These are phyloP conservation scores for Therioaphis trifolii DNA, from an alignment of 2,888 invertebrate species.

Conservation along the genomic window DNA sequence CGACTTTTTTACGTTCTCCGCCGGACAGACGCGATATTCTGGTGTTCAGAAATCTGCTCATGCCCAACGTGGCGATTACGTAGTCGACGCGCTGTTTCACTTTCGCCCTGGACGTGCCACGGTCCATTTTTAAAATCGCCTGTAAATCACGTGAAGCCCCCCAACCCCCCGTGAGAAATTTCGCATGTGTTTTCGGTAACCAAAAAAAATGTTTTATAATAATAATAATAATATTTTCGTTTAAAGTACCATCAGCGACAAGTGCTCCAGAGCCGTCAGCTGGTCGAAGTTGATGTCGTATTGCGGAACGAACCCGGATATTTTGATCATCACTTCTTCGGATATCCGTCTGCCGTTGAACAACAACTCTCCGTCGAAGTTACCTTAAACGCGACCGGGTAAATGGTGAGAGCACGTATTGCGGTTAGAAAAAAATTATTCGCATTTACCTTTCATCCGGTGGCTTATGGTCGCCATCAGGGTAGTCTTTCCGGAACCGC, in stretches of 20 bases:
- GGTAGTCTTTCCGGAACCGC: conserved; percentile 83
- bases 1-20: conserved; percentile 87
- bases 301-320: conserved; percentile 89
- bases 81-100: conserved; percentile 69
- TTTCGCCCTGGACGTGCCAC: conserved; percentile 64
- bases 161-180: too few species aligned
- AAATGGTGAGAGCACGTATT: too few species aligned
- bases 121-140: conserved; percentile 83
- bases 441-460: conserved; percentile 73
- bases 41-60: conserved; percentile 78
- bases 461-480: conserved; percentile 80
- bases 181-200: too few species aligned
- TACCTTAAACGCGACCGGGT: too few species aligned
- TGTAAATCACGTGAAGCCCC: too few species aligned
- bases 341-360: conserved; percentile 77
- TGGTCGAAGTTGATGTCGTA: conserved; percentile 84
- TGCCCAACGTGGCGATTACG: conserved; percentile 74
- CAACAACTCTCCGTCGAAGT: conserved; percentile 77
- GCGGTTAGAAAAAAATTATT: too few species aligned
- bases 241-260: conserved; percentile 88
- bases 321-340: conserved; percentile 76
- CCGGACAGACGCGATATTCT: conserved; percentile 84
- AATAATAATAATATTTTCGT: too few species aligned
- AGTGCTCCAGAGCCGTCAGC: conserved; percentile 83
- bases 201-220: too few species aligned